Conservation (phyloP, 1,140 invertebrate genomes). For the Octopus sinensis region DNA sequence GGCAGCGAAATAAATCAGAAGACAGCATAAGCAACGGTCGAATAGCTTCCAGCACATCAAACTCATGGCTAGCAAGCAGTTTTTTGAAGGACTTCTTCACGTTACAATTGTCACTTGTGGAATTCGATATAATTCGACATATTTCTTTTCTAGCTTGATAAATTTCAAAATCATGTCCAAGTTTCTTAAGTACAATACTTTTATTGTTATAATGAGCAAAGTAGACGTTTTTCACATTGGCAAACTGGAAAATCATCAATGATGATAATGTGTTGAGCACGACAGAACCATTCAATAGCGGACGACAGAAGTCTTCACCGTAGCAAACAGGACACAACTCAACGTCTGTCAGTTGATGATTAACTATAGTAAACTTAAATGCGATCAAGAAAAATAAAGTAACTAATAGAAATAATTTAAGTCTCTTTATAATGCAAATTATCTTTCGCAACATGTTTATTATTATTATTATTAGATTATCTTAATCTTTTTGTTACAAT, state of each 20-base stretch:
- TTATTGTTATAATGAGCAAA: not conserved
- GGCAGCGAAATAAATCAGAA: not conserved
- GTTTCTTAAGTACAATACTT: not conserved
- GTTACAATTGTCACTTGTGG: not conserved
- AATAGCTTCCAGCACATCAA: not conserved
- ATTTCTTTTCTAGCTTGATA: not conserved
- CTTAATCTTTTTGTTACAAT: too few species aligned
- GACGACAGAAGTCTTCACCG: not conserved
- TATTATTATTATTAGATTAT: too few species aligned
- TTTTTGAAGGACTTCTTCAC: not conserved
- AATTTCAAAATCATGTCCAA: not conserved
- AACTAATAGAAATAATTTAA: too few species aligned
- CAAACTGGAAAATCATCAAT: not conserved
- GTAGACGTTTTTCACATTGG: not conserved
- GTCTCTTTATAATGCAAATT: too few species aligned
- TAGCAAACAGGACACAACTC: not conserved
- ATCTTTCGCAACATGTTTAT: too few species aligned
- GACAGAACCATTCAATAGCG: not conserved
- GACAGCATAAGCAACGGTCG: not conserved
- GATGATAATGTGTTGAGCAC: not conserved
- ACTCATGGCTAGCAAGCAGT: not conserved
- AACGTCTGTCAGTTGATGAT: not conserved
- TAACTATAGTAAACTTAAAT: too few species aligned
- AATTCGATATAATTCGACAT: not conserved
- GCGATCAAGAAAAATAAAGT: too few species aligned